These are phyloP conservation scores for Catharus ustulatus DNA, from an alignment of 2,797 vertebrate genomes.

Conservation along the genomic window DNA sequence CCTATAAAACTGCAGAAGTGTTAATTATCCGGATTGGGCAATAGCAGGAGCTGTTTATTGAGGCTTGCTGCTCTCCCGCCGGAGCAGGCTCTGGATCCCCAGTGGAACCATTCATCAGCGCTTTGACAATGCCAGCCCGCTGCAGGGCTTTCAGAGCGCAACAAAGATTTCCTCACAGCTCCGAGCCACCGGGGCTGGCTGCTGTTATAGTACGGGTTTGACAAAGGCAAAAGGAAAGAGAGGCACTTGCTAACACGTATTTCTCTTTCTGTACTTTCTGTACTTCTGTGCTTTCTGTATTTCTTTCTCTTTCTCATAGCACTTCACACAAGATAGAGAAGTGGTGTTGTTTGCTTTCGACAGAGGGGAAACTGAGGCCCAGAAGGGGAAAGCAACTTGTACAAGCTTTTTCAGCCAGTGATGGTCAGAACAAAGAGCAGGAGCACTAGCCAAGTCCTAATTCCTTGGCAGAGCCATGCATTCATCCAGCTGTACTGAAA, in stretches of 20 bases:
- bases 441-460: neutral
- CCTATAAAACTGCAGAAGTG: neutral
- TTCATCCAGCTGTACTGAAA: neutral
- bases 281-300: too few relatives aligned
- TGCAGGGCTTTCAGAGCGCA: slow-evolving; percentile 63
- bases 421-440: neutral
- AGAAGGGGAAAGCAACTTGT: neutral
- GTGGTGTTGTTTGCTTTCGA: neutral
- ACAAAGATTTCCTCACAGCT: slow-evolving; percentile 72
- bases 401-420: neutral
- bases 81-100: slow-evolving; percentile 54
- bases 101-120: slow-evolving; percentile 59
- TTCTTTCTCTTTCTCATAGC: neutral
- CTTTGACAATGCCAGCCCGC: slow-evolving; percentile 57
- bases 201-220: neutral
- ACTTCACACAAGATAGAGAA: neutral
- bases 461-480: neutral
- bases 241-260: neutral
- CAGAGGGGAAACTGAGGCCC: neutral
- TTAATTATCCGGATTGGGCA: neutral
- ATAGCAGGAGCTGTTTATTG: neutral
- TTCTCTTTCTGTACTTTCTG: neutral
- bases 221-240: neutral
- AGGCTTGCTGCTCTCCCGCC: neutral
- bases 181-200: neutral